Base-by-base conservation (phyloP, 2,797 vertebrate species). In the Hafferia zeledoni region DNA sequence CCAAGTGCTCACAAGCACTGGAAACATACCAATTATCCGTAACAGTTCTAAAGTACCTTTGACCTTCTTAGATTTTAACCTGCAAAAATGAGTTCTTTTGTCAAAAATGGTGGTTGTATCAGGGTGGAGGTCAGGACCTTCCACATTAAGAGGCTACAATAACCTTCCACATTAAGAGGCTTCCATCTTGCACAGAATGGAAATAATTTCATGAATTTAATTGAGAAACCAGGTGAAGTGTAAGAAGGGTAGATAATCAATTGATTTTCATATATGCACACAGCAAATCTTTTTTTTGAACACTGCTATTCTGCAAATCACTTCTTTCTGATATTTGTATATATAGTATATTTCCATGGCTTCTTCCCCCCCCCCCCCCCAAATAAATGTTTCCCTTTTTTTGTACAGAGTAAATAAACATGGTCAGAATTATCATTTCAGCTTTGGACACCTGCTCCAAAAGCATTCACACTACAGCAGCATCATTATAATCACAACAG, bases 401-500 rank as follows among this genome's bases (percentile, higher is more conserved):
- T 67, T 83, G 18, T n/a, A 39, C 53, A 91, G 69, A 75, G 81
- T 89, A 92, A 96, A 11, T 17, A 94, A 63, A 90, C 2, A 2
- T 87, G 55, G 17, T 76, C 47, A 67, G 53, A 96, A 92, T 91
- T 86, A 91, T 77, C 35, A 91, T 83, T 92, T 85, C 74, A 85
- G 7, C 20, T 50, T 57, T 97, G 95, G 95, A 95, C 96, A 92
- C 37, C 10, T 79, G 80, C 90, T 85, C 20, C 16, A 95, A 96
- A 96, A 88, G 11, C 70, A 91, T 94, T 95, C 72, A 80, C 57
- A 87, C 81, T 28, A 94, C 50, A 94, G 44, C 57, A 89, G 11
- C 81, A 30, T 89, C 71, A 87, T 93, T 91, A 94, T 31, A 95
- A 93, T 25, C 47, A 69, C 13, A 95, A 57, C 31, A 87, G 71